Base-by-base conservation (phyloP, 2,888 invertebrate genomes). In the Chromoteleia sp. region DNA sequence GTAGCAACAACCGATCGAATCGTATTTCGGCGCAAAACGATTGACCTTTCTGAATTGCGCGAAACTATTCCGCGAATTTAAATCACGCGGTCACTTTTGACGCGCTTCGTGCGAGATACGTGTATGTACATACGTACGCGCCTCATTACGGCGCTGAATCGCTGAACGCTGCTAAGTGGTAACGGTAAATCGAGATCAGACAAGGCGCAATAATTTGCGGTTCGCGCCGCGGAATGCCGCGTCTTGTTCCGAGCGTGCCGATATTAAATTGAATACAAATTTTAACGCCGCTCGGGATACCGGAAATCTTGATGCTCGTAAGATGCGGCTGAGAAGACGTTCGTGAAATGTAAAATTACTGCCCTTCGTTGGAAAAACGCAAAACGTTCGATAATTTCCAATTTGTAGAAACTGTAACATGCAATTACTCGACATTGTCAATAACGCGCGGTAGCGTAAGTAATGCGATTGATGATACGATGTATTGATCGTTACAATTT, bases 171-270 rank as follows among this genome's bases (percentile, higher is more conserved):
- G 79, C 63, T 81, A 77, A 84, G 82, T 58, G 77, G 67, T 87
- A 87, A 87, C 87, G 87, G 87, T 87, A 86, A 86, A 86, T 83
- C 83, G 84, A 79, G 85, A 86, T 83, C 86, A 82, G 86, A 84
- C 86, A 83, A 83, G 78, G 65, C 73, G 74, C 83, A 81, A 83
- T 81, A 83, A 83, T 81, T 81, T 83, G 83, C 79, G 81, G 78
- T 78, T 75, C 67, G 63, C 68, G 73, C 78, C 68, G 65, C 71
- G 81, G 78, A 83, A 83, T 81, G 74, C 78, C 54, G 81, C 73
- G 70, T 74, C 68, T 79, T 82, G 79, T 82, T 61, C 68, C 41
- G 43, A 76, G 73, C 61, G 68, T 77, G 79, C 79, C 76, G 76
- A 73, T 82, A 79, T 76, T 76, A 82, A 82, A 79, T 79, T 73